Conservation (phyloP, 2,888 invertebrate genomes). For the Ctenicera cuprea region DNA sequence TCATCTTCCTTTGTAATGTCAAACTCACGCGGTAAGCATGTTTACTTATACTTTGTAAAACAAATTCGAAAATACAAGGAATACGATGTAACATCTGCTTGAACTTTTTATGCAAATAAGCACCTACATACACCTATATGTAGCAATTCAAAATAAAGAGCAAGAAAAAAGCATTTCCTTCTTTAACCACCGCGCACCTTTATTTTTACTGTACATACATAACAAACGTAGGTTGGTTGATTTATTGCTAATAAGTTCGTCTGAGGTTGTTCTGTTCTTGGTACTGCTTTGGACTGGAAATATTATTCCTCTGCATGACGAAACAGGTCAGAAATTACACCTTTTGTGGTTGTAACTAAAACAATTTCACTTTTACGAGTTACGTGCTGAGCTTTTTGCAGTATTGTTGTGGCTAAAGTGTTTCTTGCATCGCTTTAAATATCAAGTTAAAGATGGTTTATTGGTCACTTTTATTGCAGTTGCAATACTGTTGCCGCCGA, state of each 20-base stretch:
- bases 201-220: slow-evolving; percentile 36
- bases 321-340: slow-evolving; percentile 37
- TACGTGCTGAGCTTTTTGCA: slow-evolving; percentile 17
- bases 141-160: slow-evolving; percentile 17
- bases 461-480: not conserved
- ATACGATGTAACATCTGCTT: too few relatives aligned
- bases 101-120: slow-evolving; percentile 2
- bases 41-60: too few relatives aligned
- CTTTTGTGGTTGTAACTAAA: slow-evolving; percentile 35
- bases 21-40: too few relatives aligned
- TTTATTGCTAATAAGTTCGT: slow-evolving; percentile 51
- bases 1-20: too few relatives aligned
- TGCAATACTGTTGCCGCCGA: too few relatives aligned
- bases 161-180: slow-evolving; percentile 22
- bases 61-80: too few relatives aligned
- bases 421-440: not conserved
- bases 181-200: slow-evolving; percentile 37
- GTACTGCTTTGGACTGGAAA: slow-evolving; percentile 39
- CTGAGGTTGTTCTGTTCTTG: slow-evolving; percentile 39
- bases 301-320: slow-evolving; percentile 37
- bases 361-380: slow-evolving; percentile 26
- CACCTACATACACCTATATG: slow-evolving; percentile 17
- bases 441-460: not conserved
- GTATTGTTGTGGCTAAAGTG: not conserved
- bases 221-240: slow-evolving; percentile 44